A percentile compares a stretch with the other conserved stretches of the same genome.
Evolutionary conservation across 2,888 invertebrate species (phyloP).

Genomic region (Mythimna lalbum): DNA sequence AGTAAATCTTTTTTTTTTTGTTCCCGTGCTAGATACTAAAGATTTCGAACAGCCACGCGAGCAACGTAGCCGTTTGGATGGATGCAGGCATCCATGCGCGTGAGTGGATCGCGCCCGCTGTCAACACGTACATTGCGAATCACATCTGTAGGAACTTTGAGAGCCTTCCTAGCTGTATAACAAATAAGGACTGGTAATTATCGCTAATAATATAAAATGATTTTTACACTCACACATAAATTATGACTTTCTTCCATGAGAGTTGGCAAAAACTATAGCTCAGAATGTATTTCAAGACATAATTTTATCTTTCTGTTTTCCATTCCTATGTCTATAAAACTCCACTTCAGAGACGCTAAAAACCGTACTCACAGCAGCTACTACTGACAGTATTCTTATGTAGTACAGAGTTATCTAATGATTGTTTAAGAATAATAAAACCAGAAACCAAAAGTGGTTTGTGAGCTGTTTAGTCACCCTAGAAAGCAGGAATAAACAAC

Average conservation of each 20-base stretch:
- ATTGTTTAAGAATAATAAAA: neutral
- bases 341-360: neutral
- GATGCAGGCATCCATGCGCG: conserved; percentile 97
- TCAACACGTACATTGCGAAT: conserved; percentile 94
- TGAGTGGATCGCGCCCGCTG: conserved; percentile 97
- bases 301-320: no score
- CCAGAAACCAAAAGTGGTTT: no score
- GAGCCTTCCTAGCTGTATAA: conserved; percentile 91
- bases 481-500: neutral
- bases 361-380: neutral
- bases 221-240: neutral
- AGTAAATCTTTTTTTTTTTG: neutral
- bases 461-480: neutral
- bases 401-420: no score
- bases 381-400: neutral
- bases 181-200: conserved; percentile 94
- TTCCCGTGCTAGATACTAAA: conserved; percentile 81
- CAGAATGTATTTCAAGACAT: no score
- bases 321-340: neutral
- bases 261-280: neutral
- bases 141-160: conserved; percentile 93
- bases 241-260: neutral
- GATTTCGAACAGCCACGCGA: conserved; percentile 93
- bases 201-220: neutral
- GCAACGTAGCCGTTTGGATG: conserved; percentile 93